phyloP scores from a whole-genome alignment of 2,888 invertebrate genomes.

The Drosophila birchii region DNA sequence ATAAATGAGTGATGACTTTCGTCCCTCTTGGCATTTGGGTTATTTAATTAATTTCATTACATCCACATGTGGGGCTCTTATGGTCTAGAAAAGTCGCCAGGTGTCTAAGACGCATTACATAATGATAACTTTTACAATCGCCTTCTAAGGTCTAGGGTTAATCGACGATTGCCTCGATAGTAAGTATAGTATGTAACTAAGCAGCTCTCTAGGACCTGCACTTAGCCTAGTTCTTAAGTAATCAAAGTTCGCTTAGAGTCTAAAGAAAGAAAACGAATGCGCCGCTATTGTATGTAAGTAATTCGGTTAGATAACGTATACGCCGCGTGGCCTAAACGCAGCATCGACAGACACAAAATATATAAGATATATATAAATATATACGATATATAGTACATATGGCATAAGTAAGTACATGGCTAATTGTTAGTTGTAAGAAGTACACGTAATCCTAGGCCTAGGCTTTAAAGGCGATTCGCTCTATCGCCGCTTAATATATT shows the following conservation, averaged over 20 bases:
- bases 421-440: constrained; percentile 52
- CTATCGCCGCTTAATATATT: constrained; percentile 30
- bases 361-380: constrained; percentile 23
- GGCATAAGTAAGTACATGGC: constrained; percentile 56
- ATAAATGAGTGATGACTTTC: constrained; percentile 28
- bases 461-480: constrained; percentile 26
- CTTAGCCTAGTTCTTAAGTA: constrained; percentile 65
- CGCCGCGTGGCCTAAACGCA: constrained; percentile 53
- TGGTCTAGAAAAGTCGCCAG: constrained; percentile 25
- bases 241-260: constrained; percentile 59
- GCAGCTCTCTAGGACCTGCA: constrained; percentile 68
- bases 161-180: constrained; percentile 47
- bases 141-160: constrained; percentile 46
- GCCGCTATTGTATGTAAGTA: constrained; percentile 59
- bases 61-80: constrained; percentile 39
- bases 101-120: constrained; percentile 44
- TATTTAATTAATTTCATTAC: constrained; percentile 18
- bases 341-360: constrained; percentile 58
- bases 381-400: constrained; percentile 35
- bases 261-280: constrained; percentile 61
- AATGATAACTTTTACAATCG: constrained; percentile 43
- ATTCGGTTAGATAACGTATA: constrained; percentile 56
- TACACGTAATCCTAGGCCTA: constrained; percentile 71
- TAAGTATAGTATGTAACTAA: constrained; percentile 47
- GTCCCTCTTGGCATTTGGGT: constrained; percentile 9